These are phyloP conservation scores for Caenorhabditis angaria DNA, from an alignment of 2,888 invertebrate genomes.

Conservation along the genomic window DNA sequence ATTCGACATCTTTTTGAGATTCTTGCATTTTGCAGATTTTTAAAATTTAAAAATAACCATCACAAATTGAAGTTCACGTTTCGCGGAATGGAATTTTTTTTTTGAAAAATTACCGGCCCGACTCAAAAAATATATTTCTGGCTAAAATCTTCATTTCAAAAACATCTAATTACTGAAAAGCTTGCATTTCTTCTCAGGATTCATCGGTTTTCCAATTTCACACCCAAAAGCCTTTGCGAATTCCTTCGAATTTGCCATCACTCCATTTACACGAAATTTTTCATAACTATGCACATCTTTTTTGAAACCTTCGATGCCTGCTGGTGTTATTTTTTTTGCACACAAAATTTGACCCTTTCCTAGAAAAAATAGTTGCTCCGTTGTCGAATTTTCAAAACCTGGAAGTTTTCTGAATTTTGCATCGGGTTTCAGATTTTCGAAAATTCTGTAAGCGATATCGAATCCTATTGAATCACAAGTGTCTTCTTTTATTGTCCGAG, in stretches of 20 bases:
- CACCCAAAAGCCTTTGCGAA: conserved; percentile 25
- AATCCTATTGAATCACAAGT: conserved; percentile 14
- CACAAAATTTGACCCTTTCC: conserved; percentile 3
- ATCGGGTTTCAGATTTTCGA: conserved; percentile 6
- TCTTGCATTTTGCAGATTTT: too few species aligned
- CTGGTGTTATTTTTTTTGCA: neutral
- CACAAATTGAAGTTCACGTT: too few species aligned
- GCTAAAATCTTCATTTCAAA: too few species aligned
- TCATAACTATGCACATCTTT: conserved; percentile 5
- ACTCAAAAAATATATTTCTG: too few species aligned
- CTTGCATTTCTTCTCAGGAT: conserved; percentile 15
- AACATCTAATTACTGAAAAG: too few species aligned
- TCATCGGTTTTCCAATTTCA: neutral
- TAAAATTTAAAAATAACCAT: too few species aligned
- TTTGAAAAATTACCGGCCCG: too few species aligned
- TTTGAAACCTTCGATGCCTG: neutral
- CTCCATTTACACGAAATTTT: conserved; percentile 26
- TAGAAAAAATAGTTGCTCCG: conserved; percentile 20
- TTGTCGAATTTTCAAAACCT: neutral
- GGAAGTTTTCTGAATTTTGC: conserved; percentile 7
- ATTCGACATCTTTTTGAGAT: too few species aligned
- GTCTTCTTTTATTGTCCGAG: conserved; percentile 3
- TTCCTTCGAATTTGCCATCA: conserved; percentile 17
- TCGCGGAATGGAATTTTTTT: too few species aligned
- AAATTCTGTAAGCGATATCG: conserved; percentile 5